A percentile compares a stretch with the other conserved stretches of the same genome.
phyloP scores from a whole-genome alignment of 2,113 vertebrate species.

The Coregonus clupeaformis region DNA sequence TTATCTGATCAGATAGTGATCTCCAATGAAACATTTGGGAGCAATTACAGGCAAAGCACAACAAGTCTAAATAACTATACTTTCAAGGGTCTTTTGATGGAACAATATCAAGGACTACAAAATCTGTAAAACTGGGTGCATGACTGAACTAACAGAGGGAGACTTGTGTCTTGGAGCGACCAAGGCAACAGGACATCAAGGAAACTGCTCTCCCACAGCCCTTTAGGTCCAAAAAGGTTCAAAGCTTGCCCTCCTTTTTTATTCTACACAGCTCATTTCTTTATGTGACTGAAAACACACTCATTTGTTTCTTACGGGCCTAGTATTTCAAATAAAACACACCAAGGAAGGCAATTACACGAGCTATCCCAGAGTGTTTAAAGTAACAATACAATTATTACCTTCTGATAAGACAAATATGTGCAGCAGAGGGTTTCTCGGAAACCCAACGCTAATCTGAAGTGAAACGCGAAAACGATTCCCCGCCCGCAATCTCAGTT shows the following conservation, averaged over 20 bases:
- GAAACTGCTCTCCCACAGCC: slow-evolving; percentile 26
- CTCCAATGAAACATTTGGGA: slow-evolving; percentile 57
- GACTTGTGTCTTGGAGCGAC: slow-evolving; percentile 39
- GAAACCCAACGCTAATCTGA: slow-evolving; percentile 53
- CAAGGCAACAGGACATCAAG: slow-evolving; percentile 34
- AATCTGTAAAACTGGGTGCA: slow-evolving; percentile 36
- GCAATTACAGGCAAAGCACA: slow-evolving; percentile 39
- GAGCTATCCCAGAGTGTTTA: slow-evolving; percentile 39
- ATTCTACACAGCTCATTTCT: background rate
- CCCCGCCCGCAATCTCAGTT: slow-evolving; percentile 47
- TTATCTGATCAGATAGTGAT: slow-evolving; percentile 56
- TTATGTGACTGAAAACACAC: slow-evolving; percentile 16
- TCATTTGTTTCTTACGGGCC: slow-evolving; percentile 22
- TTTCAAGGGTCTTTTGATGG: slow-evolving; percentile 54
- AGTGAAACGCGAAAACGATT: slow-evolving; percentile 51
- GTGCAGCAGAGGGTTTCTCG: slow-evolving; percentile 44
- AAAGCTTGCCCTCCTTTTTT: background rate
- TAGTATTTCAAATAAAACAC: slow-evolving; percentile 43
- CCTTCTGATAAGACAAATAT: slow-evolving; percentile 53
- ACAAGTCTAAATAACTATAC: slow-evolving; percentile 53
- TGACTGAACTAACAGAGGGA: slow-evolving; percentile 32
- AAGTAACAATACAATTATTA: slow-evolving; percentile 51
- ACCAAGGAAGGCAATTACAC: slow-evolving; percentile 44
- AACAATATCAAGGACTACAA: slow-evolving; percentile 33
- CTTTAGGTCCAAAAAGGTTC: slow-evolving; percentile 4